Evolutionary conservation across 2,888 invertebrate species (phyloP).

Genomic region (Mallateleia sp.): DNA sequence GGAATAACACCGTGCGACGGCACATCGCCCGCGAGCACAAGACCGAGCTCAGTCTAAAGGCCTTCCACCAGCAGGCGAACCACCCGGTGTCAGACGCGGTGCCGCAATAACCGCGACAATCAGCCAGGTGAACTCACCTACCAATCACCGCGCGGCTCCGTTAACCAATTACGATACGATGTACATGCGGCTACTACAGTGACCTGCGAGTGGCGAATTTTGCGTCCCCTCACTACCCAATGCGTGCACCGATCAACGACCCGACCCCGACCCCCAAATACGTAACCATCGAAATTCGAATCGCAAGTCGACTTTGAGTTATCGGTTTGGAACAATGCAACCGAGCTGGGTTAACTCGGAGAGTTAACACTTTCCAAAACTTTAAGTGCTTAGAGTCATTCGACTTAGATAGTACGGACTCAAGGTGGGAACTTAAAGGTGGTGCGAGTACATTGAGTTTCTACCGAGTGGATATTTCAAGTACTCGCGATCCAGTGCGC

Average conservation of each 20-base stretch:
- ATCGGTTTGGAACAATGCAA: no score
- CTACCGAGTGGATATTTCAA: no score
- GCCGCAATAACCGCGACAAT: conserved; percentile 83
- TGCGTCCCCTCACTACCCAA: conserved; percentile 54
- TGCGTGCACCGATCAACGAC: conserved; percentile 69
- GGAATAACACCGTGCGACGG: conserved; percentile 97
- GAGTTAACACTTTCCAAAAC: no score
- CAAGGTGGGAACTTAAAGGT: no score
- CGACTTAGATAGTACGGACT: no score
- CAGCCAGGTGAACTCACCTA: no score
- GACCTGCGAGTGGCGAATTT: conserved; percentile 83
- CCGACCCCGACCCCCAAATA: conserved; percentile 14
- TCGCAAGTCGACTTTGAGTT: neutral
- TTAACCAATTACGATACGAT: conserved; percentile 60
- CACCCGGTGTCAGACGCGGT: conserved; percentile 87
- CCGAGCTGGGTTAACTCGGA: no score
- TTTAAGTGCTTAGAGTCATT: no score
- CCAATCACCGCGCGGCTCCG: no score
- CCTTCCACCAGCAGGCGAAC: conserved; percentile 91
- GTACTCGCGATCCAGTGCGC: no score
- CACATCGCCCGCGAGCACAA: conserved; percentile 98
- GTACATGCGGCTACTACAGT: conserved; percentile 83
- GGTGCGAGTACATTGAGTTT: no score
- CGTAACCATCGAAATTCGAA: conserved; percentile 40
- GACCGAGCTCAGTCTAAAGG: conserved; percentile 93